phyloP scores from a whole-genome alignment of 2,113 vertebrate genomes.

The Lepidothrix coronata region DNA sequence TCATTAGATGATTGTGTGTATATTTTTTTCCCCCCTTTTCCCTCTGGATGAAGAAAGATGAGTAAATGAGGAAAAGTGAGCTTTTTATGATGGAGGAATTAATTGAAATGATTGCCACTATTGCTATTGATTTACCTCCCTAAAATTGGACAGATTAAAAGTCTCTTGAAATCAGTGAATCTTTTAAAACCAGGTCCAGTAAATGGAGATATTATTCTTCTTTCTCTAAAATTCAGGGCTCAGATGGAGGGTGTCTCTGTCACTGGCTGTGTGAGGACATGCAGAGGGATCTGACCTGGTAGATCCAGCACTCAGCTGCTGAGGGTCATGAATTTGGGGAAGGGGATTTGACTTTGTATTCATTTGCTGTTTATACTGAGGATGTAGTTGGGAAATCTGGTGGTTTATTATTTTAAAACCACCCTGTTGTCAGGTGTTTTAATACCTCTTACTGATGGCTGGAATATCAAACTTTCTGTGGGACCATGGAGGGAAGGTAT shows the following conservation, averaged over 20 bases:
- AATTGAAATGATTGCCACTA: not conserved
- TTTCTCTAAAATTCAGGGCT: not conserved
- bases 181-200: not conserved
- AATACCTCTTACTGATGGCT: not conserved
- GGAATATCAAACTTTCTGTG: not conserved
- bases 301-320: not conserved
- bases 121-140: not conserved
- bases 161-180: not conserved
- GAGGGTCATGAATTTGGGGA: not conserved
- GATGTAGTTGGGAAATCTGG: not conserved
- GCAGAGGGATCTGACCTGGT: not conserved
- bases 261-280: accelerated
- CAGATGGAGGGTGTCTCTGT: not conserved
- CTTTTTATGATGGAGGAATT: not conserved
- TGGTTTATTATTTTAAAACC: not conserved
- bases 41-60: not conserved
- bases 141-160: not conserved
- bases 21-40: not conserved
- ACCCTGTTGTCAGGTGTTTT: not conserved
- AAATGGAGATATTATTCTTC: not conserved
- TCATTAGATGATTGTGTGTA: not conserved
- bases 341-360: not conserved
- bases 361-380: not conserved
- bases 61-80: not conserved
- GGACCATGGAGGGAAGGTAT: not conserved